Conservation (phyloP, 2,113 vertebrate species). For the Eolophus roseicapilla region DNA sequence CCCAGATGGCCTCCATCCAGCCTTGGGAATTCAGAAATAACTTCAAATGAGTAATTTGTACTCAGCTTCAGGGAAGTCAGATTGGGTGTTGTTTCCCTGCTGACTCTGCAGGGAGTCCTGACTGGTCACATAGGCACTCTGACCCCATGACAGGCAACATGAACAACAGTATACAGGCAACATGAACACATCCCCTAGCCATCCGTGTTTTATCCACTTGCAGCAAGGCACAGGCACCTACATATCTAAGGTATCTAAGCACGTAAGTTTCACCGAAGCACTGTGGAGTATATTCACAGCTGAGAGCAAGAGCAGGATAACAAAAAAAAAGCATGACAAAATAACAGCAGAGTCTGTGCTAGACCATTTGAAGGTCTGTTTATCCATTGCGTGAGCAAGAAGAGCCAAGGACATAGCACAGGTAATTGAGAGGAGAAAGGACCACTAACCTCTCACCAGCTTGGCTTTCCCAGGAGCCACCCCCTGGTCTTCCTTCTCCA, state of each 20-base stretch:
- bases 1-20: not conserved
- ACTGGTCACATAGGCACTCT: fast-evolving
- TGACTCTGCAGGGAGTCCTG: not conserved
- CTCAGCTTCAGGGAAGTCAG: not conserved
- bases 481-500: not conserved
- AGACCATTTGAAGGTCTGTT: not conserved
- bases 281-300: not conserved
- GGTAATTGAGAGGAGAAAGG: not conserved
- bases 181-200: not conserved
- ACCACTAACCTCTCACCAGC: not conserved
- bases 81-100: not conserved
- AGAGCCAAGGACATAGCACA: not conserved
- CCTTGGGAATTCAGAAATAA: not conserved
- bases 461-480: not conserved
- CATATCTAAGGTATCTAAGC: not conserved
- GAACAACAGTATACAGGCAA: not conserved
- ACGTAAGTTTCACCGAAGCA: not conserved
- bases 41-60: not conserved
- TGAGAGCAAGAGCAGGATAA: not conserved
- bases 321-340: not conserved
- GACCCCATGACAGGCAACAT: not conserved
- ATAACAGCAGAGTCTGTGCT: not conserved
- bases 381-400: not conserved
- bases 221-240: not conserved
- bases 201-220: not conserved